Conservation (phyloP, 2,797 vertebrate species). For the Falco naumanni region DNA sequence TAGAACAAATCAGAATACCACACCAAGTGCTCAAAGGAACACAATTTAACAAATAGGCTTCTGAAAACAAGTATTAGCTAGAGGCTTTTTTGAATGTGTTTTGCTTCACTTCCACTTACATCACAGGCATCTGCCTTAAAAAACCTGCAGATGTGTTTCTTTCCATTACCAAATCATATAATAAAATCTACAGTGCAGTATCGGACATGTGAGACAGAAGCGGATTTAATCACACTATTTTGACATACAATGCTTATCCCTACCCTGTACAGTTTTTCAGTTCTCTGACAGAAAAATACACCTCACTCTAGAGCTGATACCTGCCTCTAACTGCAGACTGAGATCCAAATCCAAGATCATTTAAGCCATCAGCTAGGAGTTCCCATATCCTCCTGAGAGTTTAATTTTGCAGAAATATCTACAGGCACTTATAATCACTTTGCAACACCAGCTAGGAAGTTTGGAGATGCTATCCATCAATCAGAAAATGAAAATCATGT, state of each 20-base stretch:
- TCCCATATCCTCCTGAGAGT: background rate
- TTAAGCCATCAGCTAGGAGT: background rate
- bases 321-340: background rate
- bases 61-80: background rate
- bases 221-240: background rate
- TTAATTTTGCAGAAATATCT: background rate
- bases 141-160: background rate
- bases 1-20: slow-evolving; percentile 3
- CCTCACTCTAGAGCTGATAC: background rate
- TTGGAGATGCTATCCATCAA: background rate
- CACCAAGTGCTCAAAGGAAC: slow-evolving; percentile 2
- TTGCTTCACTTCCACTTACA: slow-evolving; percentile 22
- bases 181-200: background rate
- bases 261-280: background rate
- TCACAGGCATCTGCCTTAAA: background rate
- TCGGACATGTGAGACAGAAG: background rate
- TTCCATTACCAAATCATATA: background rate
- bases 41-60: background rate
- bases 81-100: background rate
- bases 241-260: background rate
- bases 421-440: background rate
- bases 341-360: background rate
- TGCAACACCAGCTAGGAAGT: background rate
- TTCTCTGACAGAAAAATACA: background rate
- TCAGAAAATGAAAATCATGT: background rate